Evolutionary conservation across 2,113 vertebrate species (phyloP).

Genomic region (Corythoichthys haematopterus): DNA sequence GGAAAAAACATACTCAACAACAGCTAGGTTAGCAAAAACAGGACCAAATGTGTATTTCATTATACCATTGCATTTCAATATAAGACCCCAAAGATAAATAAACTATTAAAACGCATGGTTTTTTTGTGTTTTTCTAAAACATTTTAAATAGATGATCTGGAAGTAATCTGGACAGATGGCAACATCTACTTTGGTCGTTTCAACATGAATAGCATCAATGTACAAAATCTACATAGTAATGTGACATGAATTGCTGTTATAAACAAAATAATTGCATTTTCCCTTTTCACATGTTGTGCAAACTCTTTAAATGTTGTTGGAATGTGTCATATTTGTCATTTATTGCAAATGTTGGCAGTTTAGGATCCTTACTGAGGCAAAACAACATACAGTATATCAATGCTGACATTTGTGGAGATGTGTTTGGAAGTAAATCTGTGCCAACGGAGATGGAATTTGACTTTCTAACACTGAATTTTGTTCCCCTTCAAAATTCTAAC

Average conservation of each 20-base stretch:
- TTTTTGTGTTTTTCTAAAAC: slow-evolving; percentile 13
- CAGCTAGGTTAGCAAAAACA: slow-evolving; percentile 4
- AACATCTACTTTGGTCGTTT: slow-evolving; percentile 55
- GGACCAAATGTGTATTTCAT: slow-evolving; percentile 3
- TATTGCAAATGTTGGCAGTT: neutral
- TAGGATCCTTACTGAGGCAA: slow-evolving; percentile 3
- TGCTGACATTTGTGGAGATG: neutral
- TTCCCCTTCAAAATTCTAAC: too few species aligned
- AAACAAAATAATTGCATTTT: neutral
- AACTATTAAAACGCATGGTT: neutral
- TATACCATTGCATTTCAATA: slow-evolving; percentile 36
- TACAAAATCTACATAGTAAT: slow-evolving; percentile 43
- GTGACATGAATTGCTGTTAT: neutral
- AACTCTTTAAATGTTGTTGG: neutral
- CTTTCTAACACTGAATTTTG: too few species aligned
- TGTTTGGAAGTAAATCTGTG: neutral
- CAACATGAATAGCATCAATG: slow-evolving; percentile 23
- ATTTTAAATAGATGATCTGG: too few species aligned
- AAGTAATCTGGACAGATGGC: slow-evolving; percentile 37
- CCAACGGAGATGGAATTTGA: too few species aligned
- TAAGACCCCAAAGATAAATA: slow-evolving; percentile 1
- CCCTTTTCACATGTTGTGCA: neutral
- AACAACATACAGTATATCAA: neutral
- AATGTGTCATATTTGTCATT: slow-evolving; percentile 16
- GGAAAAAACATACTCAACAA: neutral